A percentile compares a stretch with the other conserved stretches of the same genome.
These are phyloP conservation scores for Lymantria dispar DNA, from an alignment of 2,888 invertebrate genomes.

Conservation along the genomic window DNA sequence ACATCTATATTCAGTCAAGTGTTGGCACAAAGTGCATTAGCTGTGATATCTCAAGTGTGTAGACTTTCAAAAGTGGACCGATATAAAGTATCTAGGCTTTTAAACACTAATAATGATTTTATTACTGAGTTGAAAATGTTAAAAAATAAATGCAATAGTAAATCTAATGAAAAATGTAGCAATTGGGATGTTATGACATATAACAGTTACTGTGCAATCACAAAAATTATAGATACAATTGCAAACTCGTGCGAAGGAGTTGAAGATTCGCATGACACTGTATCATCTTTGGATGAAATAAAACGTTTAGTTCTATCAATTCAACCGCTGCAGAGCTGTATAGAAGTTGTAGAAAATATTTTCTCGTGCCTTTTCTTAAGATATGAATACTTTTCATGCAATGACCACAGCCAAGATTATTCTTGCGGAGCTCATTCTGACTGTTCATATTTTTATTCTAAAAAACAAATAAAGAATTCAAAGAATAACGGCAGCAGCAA, in stretches of 20 bases:
- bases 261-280: constrained; percentile 58
- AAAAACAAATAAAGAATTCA: constrained; percentile 55
- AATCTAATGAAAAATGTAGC: constrained; percentile 35
- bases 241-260: constrained; percentile 59
- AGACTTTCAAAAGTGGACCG: constrained; percentile 73
- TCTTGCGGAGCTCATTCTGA: constrained; percentile 73
- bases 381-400: constrained; percentile 82
- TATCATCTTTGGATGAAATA: constrained; percentile 69
- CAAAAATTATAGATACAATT: constrained; percentile 74
- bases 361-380: constrained; percentile 87
- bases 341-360: constrained; percentile 87
- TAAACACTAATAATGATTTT: constrained; percentile 71
- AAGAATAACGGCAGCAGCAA: constrained; percentile 48
- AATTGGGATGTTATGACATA: constrained; percentile 77
- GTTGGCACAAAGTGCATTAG: constrained; percentile 70
- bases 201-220: constrained; percentile 77
- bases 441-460: constrained; percentile 76
- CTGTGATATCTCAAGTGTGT: constrained; percentile 77
- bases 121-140: constrained; percentile 58
- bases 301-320: constrained; percentile 73
- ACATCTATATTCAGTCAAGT: constrained; percentile 75
- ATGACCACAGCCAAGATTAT: constrained; percentile 71
- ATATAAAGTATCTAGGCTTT: constrained; percentile 73
- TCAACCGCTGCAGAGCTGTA: constrained; percentile 69
- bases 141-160: constrained; percentile 46